These are phyloP conservation scores for Aegotheles bennettii DNA, from an alignment of 2,113 vertebrate species.

Conservation along the genomic window DNA sequence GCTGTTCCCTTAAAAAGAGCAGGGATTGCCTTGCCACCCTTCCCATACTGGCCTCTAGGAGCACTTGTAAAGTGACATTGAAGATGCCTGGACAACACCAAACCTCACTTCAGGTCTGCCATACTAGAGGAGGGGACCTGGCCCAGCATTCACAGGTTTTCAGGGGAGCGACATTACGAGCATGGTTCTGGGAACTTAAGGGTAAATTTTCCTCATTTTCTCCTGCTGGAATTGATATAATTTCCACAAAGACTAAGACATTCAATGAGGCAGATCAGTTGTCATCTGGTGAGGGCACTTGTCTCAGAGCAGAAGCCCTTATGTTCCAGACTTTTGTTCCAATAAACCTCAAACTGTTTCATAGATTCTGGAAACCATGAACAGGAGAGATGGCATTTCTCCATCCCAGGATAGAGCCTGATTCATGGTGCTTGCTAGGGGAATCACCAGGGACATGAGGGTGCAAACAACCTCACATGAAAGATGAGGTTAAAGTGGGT, in stretches of 20 bases:
- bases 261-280: conserved; percentile 26
- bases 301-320: not conserved
- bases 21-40: accelerated
- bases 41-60: not conserved
- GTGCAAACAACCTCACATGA: not conserved
- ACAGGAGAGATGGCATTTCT: not conserved
- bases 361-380: conserved; percentile 13
- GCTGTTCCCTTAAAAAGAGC: not conserved
- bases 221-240: conserved; percentile 6
- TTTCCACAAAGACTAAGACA: conserved; percentile 34
- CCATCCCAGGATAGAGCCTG: not conserved
- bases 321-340: conserved; percentile 44
- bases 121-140: not conserved
- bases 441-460: not conserved
- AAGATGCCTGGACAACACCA: not conserved
- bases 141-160: not conserved
- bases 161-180: not conserved
- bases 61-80: not conserved
- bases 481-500: not conserved
- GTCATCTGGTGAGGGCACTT: conserved; percentile 45
- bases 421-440: not conserved
- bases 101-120: not conserved
- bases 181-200: not conserved
- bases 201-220: not conserved
- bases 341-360: conserved; percentile 36